Conservation (phyloP, 2,888 invertebrate genomes). For the Tortrix viridana region DNA sequence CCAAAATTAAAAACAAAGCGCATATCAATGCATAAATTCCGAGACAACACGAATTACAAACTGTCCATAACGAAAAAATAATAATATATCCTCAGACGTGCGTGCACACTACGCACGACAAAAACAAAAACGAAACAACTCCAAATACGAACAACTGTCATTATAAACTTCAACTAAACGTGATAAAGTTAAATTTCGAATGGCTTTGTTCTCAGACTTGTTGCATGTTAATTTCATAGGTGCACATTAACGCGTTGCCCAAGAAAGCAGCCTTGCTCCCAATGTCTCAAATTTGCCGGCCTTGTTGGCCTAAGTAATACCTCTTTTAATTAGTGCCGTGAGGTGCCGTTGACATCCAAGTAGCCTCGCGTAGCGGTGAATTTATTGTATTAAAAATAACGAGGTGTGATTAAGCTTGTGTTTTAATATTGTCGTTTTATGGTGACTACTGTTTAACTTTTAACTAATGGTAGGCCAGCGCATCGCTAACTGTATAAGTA, state of each 20-base stretch:
- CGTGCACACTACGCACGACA: slow-evolving; percentile 41
- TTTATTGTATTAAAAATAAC: too few relatives aligned
- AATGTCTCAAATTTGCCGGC: slow-evolving; percentile 76
- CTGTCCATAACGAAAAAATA: slow-evolving; percentile 75
- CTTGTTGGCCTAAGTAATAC: slow-evolving; percentile 66
- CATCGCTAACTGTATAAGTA: too few relatives aligned
- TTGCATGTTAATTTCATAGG: slow-evolving; percentile 43
- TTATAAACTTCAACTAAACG: too few relatives aligned
- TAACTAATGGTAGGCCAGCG: too few relatives aligned
- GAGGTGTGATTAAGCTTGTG: slow-evolving; percentile 1
- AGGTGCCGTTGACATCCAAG: slow-evolving; percentile 69
- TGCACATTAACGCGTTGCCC: slow-evolving; percentile 58
- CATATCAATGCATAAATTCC: slow-evolving; percentile 43
- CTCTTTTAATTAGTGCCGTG: slow-evolving; percentile 75
- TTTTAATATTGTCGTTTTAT: neutral
- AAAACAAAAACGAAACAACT: too few relatives aligned
- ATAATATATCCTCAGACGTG: slow-evolving; percentile 66
- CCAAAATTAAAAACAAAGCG: slow-evolving; percentile 41
- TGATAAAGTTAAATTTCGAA: too few relatives aligned
- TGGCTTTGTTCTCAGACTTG: slow-evolving; percentile 47
- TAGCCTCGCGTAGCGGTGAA: slow-evolving; percentile 39
- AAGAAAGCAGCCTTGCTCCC: slow-evolving; percentile 74
- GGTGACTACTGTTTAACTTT: too few relatives aligned
- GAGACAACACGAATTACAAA: slow-evolving; percentile 52
- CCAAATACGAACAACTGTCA: too few relatives aligned